Evolutionary conservation across 2,797 vertebrate species (phyloP).

Genomic region (Ateles fusciceps): DNA sequence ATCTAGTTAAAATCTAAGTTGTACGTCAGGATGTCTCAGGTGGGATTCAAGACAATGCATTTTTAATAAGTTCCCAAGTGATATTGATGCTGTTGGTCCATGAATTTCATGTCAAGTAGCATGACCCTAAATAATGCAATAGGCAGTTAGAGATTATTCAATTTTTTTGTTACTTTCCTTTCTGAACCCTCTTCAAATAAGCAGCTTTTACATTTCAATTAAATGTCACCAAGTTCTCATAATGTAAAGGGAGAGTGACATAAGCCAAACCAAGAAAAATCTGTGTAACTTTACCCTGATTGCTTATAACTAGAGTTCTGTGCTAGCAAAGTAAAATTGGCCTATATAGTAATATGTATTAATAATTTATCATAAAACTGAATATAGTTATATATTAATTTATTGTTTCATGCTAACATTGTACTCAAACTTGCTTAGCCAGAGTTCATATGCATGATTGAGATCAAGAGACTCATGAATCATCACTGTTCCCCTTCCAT

Average conservation of each 20-base stretch:
- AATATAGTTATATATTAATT: background rate
- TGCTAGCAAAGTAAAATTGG: background rate
- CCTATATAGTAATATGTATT: background rate
- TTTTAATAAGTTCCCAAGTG: background rate
- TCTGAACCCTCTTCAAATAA: background rate
- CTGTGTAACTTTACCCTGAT: background rate
- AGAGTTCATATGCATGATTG: background rate
- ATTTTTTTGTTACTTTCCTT: background rate
- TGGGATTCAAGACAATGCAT: background rate
- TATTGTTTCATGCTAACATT: background rate
- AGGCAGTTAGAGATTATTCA: background rate
- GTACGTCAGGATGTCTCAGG: background rate
- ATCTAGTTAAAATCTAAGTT: background rate
- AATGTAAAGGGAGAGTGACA: background rate
- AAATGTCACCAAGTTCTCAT: background rate
- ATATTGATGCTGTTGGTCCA: background rate
- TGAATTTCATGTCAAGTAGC: background rate
- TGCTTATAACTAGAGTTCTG: background rate
- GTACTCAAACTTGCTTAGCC: background rate
- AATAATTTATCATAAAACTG: background rate
- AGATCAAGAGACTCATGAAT: background rate
- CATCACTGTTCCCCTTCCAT: background rate
- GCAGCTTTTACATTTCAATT: background rate
- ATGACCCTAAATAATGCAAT: background rate
- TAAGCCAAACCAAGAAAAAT: background rate